A percentile compares a stretch with the other conserved stretches of the same genome.
Conservation (phyloP, 2,797 vertebrate genomes). For the Philypnodon macrostomus region DNA sequence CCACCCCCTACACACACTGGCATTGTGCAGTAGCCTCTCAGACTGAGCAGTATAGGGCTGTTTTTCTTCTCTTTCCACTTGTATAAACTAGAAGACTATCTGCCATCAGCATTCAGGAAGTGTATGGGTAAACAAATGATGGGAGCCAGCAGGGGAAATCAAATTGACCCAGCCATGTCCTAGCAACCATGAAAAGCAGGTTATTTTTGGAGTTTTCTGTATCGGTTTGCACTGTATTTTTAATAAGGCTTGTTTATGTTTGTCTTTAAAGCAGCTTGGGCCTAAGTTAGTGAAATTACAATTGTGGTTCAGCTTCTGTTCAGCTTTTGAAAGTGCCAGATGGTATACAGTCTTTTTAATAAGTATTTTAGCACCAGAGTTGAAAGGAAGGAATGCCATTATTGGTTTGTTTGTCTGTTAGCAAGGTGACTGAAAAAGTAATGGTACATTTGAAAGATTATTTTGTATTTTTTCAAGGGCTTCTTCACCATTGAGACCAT, state of each 20-base stretch:
- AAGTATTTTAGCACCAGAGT: not conserved
- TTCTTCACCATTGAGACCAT: too few species aligned
- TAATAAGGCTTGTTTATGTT: slow-evolving; percentile 23
- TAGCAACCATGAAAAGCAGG: slow-evolving; percentile 39
- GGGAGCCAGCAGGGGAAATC: slow-evolving; percentile 47
- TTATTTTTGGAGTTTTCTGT: slow-evolving; percentile 36
- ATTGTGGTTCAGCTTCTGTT: slow-evolving; percentile 12
- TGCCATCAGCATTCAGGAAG: slow-evolving; percentile 74
- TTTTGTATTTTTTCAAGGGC: too few species aligned
- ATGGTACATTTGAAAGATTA: too few species aligned
- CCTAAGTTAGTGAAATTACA: slow-evolving; percentile 20
- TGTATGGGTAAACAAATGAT: slow-evolving; percentile 61
- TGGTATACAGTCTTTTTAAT: slow-evolving; percentile 8
- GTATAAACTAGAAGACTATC: slow-evolving; percentile 61
- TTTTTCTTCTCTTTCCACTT: slow-evolving; percentile 49
- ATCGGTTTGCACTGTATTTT: slow-evolving; percentile 22
- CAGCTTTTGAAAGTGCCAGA: slow-evolving; percentile 12
- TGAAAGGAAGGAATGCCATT: too few species aligned
- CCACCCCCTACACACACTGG: slow-evolving; percentile 3
- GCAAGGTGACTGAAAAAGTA: too few species aligned
- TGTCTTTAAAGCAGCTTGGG: slow-evolving; percentile 21
- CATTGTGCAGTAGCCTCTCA: slow-evolving; percentile 27
- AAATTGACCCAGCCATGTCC: slow-evolving; percentile 45
- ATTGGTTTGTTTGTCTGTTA: too few species aligned
- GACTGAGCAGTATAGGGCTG: slow-evolving; percentile 40